Conservation (phyloP, 2,113 vertebrate genomes). For the Dromas ardeola region DNA sequence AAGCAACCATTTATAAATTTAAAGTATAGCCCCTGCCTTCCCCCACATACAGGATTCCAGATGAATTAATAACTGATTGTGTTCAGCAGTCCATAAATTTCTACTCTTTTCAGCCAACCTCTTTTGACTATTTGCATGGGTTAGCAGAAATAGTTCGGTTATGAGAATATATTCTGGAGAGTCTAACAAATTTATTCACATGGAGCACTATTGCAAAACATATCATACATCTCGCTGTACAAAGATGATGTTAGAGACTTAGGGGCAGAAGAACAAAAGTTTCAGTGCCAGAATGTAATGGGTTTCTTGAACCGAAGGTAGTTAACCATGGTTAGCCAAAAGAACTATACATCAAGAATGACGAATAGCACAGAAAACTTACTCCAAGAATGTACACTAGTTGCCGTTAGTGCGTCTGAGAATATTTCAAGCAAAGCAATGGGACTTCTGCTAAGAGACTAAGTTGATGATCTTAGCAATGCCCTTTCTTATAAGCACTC, state of each 20-base stretch:
- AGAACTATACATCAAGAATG: constrained; percentile 13
- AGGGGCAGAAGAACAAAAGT: constrained; percentile 5
- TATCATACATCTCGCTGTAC: not conserved
- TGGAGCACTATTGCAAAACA: constrained; percentile 24
- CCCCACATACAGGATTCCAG: not conserved
- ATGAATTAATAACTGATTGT: constrained; percentile 43
- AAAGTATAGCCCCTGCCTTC: not conserved
- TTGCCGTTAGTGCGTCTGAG: not conserved
- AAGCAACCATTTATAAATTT: not conserved
- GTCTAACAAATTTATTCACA: constrained; percentile 9
- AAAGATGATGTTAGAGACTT: constrained; percentile 18
- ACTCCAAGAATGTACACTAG: not conserved
- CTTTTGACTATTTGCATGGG: constrained; percentile 47
- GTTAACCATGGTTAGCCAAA: constrained; percentile 7
- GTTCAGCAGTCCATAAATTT: constrained; percentile 59
- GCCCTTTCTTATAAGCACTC: not conserved
- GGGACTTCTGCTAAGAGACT: not conserved
- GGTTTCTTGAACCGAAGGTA: constrained; percentile 30
- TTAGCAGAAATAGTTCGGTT: constrained; percentile 61
- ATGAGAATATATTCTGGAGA: constrained; percentile 55
- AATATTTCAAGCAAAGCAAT: not conserved
- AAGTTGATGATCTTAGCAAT: not conserved
- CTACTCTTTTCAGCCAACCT: constrained; percentile 25
- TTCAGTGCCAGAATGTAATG: constrained; percentile 48
- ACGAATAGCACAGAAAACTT: not conserved